Base-by-base conservation (phyloP, 2,797 vertebrate genomes). In the Eospalax fontanierii region DNA sequence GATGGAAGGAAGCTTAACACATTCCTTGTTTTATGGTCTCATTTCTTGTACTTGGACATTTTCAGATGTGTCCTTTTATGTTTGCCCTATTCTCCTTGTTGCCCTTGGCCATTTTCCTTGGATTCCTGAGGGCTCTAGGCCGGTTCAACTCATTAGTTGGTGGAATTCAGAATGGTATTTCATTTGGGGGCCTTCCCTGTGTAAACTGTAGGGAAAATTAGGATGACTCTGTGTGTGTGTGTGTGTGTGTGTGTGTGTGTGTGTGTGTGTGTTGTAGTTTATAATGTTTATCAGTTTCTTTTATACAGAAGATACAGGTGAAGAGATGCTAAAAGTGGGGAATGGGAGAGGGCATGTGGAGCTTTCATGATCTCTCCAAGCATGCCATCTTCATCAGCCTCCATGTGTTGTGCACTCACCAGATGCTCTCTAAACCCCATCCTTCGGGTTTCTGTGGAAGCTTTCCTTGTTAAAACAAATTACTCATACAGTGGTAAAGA, bases 61-160 rank as follows among this genome's bases (percentile, higher is more conserved):
- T 90, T 82, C 73, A 82, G 74, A 85, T 63, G 22, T 40, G 68
- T 78, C 54, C 73, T 76, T 89, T 80, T 38, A 33, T 61, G 38
- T 43, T 59, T 87, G 22, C 35, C 22, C 6, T 79, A 59, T 70
- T 89, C 2, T 93, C 89, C 38, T 75, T 33, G 30, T 40, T 28
- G 57, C 40, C 10, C 14, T 74, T 70, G 57, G 65, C 40, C 75
- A 57, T 91, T 89, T 86, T 28, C 66, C 65, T 80, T 83, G 73
- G 40, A 28, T 87, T 89, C n/a, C 26, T 59, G 40, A 35, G 66
- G 71, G 19, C 63, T 46, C 6, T 68, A 73, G 40, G 11, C 43
- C 65, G 46, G 46, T 54, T n/a, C 80, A 78, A 14, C 22, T 68
- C 59, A 11, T 38, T 54, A 38, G 6, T 79, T 90, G 65, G 6